These are phyloP conservation scores for Lanistes nyassanus DNA, from an alignment of 1,140 invertebrate species.

Conservation along the genomic window DNA sequence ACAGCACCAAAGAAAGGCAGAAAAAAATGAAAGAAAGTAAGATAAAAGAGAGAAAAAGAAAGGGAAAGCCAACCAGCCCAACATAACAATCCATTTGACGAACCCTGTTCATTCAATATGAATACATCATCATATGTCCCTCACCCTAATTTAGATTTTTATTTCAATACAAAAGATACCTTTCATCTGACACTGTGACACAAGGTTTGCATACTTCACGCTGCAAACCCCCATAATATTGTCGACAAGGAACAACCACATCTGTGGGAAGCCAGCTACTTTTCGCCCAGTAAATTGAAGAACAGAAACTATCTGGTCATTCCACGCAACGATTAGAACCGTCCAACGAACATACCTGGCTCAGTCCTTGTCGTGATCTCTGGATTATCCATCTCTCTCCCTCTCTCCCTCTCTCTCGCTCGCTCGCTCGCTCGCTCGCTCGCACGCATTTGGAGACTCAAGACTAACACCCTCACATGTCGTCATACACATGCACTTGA, in stretches of 20 bases:
- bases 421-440: constrained; percentile 7
- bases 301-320: neutral
- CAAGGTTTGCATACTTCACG: neutral
- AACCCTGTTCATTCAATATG: too few species aligned
- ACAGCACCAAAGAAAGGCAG: neutral
- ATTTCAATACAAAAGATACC: neutral
- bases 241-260: neutral
- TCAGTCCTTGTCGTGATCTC: neutral
- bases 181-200: neutral
- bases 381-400: neutral
- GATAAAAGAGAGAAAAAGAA: neutral
- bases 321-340: neutral
- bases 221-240: neutral
- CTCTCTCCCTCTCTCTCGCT: constrained; percentile 9
- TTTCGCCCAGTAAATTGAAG: neutral
- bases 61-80: neutral
- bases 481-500: neutral
- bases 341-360: neutral
- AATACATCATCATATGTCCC: too few species aligned
- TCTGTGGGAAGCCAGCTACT: neutral
- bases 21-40: too few species aligned
- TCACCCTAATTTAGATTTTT: neutral
- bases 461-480: neutral
- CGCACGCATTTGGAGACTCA: constrained; percentile 9
- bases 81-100: too few species aligned